Conservation (phyloP, 2,113 vertebrate genomes). For the Scophthalmus maximus region DNA sequence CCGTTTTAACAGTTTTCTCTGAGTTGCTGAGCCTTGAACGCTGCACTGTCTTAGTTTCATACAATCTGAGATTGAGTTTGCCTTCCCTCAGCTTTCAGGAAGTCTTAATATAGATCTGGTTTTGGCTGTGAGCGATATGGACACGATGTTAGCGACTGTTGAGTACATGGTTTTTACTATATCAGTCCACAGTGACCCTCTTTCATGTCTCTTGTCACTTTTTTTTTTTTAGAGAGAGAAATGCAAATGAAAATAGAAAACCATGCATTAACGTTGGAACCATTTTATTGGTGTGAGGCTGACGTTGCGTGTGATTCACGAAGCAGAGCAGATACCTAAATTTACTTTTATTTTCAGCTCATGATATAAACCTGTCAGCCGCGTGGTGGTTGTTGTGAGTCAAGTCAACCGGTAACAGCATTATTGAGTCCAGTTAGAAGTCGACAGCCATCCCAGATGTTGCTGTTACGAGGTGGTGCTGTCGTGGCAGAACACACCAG, state of each 20-base stretch:
- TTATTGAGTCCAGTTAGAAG: slow-evolving; percentile 23
- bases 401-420: background rate
- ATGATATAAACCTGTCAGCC: background rate
- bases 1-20: background rate
- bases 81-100: slow-evolving; percentile 54
- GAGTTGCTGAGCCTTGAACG: slow-evolving; percentile 24
- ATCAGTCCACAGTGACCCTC: background rate
- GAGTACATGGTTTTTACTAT: slow-evolving; percentile 25
- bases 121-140: slow-evolving; percentile 18
- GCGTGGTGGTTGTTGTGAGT: slow-evolving; percentile 48
- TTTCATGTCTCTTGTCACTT: background rate
- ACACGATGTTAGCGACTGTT: slow-evolving; percentile 41
- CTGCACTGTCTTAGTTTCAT: slow-evolving; percentile 66
- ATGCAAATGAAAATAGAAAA: too few relatives aligned
- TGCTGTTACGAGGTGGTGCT: slow-evolving; percentile 24
- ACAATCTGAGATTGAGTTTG: slow-evolving; percentile 62
- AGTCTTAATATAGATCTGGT: slow-evolving; percentile 66
- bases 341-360: slow-evolving; percentile 11
- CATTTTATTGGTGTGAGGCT: too few relatives aligned
- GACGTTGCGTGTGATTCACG: slow-evolving; percentile 9
- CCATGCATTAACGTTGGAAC: too few relatives aligned
- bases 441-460: slow-evolving; percentile 9
- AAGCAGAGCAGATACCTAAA: slow-evolving; percentile 6
- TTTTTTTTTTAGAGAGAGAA: background rate
- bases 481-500: slow-evolving; percentile 30